phyloP scores from a whole-genome alignment of 92 coral and sea anemone genomes.

The Diadumene lineata region DNA sequence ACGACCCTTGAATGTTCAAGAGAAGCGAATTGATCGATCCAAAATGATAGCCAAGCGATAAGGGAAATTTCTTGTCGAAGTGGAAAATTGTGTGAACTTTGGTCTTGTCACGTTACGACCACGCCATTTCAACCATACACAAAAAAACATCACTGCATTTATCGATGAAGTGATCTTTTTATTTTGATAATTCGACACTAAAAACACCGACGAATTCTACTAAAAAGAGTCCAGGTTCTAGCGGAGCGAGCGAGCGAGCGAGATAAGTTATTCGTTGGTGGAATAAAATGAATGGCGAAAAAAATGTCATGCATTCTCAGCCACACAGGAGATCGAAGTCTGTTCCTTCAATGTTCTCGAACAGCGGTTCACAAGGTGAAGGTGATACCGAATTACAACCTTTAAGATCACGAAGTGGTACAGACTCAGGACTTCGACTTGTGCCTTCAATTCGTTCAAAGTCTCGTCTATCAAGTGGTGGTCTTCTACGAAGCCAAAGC shows the following conservation, averaged over 20 bases:
- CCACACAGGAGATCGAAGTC: constrained; percentile 27
- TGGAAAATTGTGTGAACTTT: no score
- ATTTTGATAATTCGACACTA: no score
- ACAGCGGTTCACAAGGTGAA: no score
- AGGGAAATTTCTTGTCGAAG: no score
- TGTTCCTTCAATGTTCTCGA: constrained; percentile 15
- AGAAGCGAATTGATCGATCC: no score
- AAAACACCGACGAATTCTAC: neutral
- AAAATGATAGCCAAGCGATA: no score
- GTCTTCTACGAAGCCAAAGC: constrained; percentile 48
- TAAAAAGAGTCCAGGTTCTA: neutral
- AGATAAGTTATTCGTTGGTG: neutral
- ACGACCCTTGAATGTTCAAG: no score
- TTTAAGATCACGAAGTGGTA: constrained; percentile 21
- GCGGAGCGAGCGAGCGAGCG: no score
- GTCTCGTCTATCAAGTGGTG: constrained; percentile 52
- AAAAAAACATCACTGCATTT: no score
- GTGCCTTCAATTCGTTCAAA: constrained; percentile 13
- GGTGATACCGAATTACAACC: constrained; percentile 13
- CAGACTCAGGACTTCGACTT: constrained; percentile 10
- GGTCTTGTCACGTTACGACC: no score
- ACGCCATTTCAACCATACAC: no score
- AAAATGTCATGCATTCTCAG: neutral
- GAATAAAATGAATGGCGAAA: constrained; percentile 10
- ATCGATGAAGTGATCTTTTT: no score